Conservation (phyloP, 2,888 invertebrate genomes). For the Macaria liturata region DNA sequence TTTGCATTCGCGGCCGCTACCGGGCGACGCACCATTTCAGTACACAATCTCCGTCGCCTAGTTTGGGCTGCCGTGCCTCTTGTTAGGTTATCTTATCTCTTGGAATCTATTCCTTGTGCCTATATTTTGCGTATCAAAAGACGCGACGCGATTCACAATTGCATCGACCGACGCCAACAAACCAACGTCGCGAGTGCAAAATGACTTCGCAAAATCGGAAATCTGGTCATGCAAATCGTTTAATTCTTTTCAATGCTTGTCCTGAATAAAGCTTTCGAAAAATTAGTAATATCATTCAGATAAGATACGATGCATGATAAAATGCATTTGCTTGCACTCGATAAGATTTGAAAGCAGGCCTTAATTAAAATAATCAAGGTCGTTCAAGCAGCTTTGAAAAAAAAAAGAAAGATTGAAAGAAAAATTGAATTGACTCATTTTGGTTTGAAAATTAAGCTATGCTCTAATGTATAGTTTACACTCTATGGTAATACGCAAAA, state of each 20-base stretch:
- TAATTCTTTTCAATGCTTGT: background rate
- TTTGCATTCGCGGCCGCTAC: slow-evolving; percentile 49
- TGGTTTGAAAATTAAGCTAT: too few species aligned
- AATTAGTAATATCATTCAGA: slow-evolving; percentile 2
- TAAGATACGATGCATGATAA: slow-evolving; percentile 10
- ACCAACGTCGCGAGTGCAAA: slow-evolving; percentile 15
- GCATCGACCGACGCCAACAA: slow-evolving; percentile 11
- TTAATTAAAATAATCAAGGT: slow-evolving; percentile 17
- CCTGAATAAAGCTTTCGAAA: slow-evolving; percentile 3
- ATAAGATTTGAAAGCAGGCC: slow-evolving; percentile 8
- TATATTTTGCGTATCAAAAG: slow-evolving; percentile 36
- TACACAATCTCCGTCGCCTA: slow-evolving; percentile 45
- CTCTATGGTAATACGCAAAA: too few species aligned
- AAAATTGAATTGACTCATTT: too few species aligned
- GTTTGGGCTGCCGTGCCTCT: slow-evolving; percentile 41
- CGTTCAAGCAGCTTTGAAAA: slow-evolving; percentile 1
- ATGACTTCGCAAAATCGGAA: slow-evolving; percentile 7
- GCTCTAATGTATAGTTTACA: too few species aligned
- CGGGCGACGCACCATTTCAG: slow-evolving; percentile 44
- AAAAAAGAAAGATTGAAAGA: too few species aligned
- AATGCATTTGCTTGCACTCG: slow-evolving; percentile 16
- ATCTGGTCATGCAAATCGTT: slow-evolving; percentile 4
- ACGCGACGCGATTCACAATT: slow-evolving; percentile 31
- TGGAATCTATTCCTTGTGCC: slow-evolving; percentile 42
- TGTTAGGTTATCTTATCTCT: slow-evolving; percentile 47